Evolutionary conservation across 2,113 vertebrate species (phyloP).

Genomic region (Vireo altiloquus): DNA sequence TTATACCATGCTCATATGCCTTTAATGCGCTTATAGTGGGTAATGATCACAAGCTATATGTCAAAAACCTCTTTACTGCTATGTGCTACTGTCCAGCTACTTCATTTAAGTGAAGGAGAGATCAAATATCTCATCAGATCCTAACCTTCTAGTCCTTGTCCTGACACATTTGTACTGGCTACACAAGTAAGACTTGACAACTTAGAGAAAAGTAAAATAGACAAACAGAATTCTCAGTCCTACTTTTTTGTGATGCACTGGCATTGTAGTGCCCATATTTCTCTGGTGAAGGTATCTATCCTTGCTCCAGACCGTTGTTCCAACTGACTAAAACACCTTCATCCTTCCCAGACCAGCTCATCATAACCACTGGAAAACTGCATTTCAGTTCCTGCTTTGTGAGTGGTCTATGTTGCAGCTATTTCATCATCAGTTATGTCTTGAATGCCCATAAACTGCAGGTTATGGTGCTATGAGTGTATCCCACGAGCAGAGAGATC

Average conservation of each 20-base stretch:
- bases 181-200: background rate
- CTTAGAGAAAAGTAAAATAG: background rate
- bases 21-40: background rate
- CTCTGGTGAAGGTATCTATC: background rate
- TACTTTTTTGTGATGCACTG: background rate
- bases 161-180: background rate
- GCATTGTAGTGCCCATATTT: background rate
- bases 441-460: background rate
- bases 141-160: background rate
- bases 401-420: background rate
- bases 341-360: background rate
- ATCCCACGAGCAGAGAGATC: background rate
- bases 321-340: background rate
- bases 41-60: background rate
- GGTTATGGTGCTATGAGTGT: background rate
- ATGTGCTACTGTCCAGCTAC: background rate
- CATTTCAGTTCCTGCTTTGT: background rate
- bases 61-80: background rate
- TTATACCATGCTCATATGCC: background rate
- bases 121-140: background rate
- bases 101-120: background rate
- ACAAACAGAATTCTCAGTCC: background rate
- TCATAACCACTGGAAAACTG: background rate
- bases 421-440: background rate
- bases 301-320: background rate